Evolutionary conservation across 2,113 vertebrate genomes (phyloP).

Genomic region (Grantiella picta): DNA sequence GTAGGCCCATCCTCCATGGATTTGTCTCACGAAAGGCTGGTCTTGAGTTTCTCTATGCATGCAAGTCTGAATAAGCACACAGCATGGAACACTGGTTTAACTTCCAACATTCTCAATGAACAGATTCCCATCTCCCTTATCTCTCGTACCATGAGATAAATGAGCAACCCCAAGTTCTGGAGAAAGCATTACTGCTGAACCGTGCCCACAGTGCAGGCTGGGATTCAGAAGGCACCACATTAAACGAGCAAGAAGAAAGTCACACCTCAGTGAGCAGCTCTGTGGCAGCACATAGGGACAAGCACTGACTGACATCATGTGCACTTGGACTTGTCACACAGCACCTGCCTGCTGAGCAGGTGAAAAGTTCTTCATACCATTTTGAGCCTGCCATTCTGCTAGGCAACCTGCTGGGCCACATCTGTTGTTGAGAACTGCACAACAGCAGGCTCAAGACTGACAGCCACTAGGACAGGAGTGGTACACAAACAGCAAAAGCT

Average conservation of each 20-base stretch:
- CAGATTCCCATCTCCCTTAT: background rate
- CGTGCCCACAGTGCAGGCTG: background rate
- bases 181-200: background rate
- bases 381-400: background rate
- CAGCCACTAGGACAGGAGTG: background rate
- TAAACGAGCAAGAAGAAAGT: background rate
- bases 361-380: background rate
- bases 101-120: background rate
- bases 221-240: background rate
- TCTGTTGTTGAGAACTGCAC: background rate
- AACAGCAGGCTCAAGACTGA: background rate
- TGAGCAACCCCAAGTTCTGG: background rate
- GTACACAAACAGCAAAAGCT: background rate
- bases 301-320: background rate
- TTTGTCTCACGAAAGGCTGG: background rate
- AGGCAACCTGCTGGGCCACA: background rate
- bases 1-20: background rate
- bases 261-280: background rate
- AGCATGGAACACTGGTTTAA: background rate
- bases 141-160: background rate
- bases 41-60: accelerated
- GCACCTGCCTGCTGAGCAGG: background rate
- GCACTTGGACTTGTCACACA: background rate
- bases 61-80: background rate
- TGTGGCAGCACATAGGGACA: background rate